Percentiles rank a stretch among this genome's conserved stretches.
Conservation (phyloP, 2,797 vertebrate species). For the Brachyrhaphis roseni region DNA sequence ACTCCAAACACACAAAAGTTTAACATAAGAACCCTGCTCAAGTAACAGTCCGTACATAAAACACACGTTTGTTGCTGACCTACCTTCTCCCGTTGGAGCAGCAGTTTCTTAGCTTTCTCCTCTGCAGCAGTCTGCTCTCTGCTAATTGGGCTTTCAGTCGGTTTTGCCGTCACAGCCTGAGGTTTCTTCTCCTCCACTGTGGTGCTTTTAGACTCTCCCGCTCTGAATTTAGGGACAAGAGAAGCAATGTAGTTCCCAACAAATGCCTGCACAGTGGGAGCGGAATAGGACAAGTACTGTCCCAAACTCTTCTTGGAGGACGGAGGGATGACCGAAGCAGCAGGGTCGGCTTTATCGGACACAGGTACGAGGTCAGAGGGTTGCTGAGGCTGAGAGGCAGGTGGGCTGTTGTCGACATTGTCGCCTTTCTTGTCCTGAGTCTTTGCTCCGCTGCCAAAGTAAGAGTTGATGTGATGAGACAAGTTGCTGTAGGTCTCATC, state of each 20-base stretch:
- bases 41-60: neutral
- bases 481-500: conserved; percentile 91
- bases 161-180: conserved; percentile 63
- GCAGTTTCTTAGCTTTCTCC: conserved; percentile 87
- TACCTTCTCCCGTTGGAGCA: conserved; percentile 94
- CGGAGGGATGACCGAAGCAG: conserved; percentile 54
- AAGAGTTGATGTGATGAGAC: conserved; percentile 91
- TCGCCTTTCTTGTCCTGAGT: conserved; percentile 76
- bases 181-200: conserved; percentile 71
- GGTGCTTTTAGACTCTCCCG: conserved; percentile 79
- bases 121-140: conserved; percentile 83
- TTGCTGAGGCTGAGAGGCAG: conserved; percentile 43
- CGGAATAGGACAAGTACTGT: conserved; percentile 89
- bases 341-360: conserved; percentile 56
- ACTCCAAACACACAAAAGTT: conserved; percentile 7
- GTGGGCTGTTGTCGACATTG: conserved; percentile 19
- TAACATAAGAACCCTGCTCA: conserved; percentile 1
- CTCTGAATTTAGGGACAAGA: conserved; percentile 88
- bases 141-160: conserved; percentile 68
- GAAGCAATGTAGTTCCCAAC: conserved; percentile 92
- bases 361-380: conserved; percentile 51
- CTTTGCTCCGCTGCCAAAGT: conserved; percentile 81
- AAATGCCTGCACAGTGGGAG: conserved; percentile 92
- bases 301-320: conserved; percentile 87
- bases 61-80: neutral